Evolutionary conservation across 2,797 vertebrate species (phyloP), one percentile per base, ranked within the genome.

Genomic region (Sebastes iracundus): DNA sequence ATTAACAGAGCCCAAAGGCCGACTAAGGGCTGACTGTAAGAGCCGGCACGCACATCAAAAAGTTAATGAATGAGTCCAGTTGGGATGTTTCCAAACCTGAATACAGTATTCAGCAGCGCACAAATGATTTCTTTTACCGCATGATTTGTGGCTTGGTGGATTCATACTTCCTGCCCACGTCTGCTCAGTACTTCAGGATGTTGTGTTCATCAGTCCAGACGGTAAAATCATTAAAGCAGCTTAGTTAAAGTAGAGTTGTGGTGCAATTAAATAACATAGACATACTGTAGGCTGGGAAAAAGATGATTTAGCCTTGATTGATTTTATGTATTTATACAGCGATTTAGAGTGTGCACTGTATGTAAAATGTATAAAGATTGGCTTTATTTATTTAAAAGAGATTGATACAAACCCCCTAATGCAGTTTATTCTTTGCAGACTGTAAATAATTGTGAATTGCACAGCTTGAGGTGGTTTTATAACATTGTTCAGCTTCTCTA

Each of bases 381-480:
- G 8, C 52, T 59, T 38, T 55, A 49, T 66, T 27, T 62, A 27
- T 20, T 25, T 18, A 55, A 53, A 67, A 59, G 1, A 65, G 13
- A 60, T 23, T 42, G n/a, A 72, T 28, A 42, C 30, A 77, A 70
- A 61, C 13, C 7, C 1, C 1, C 7, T n/a, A 53, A 33, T 61
- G 38, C 33, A n/a, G 63, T 62, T 75, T 64, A 8, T 66, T 85
- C 25, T 32, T 58, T 25, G 3, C 33, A 62, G 66, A 60, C 61
- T 66, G 20, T 63, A 49, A 77, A 67, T 72, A 77, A 80, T 5
- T 58, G 52, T 69, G 10, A 7, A 75, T 14, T 38, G 76, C 71
- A 59, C 75, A 72, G 64, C 56, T 13, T 32, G 61, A 71, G 27
- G 76, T 16, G 3, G 33, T 58, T 83, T 75, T 56, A 35, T 42